A percentile compares a stretch with the other conserved stretches of the same genome.
These are phyloP conservation scores for Charadrius vociferus DNA, from an alignment of 2,113 vertebrate genomes.

Conservation along the genomic window DNA sequence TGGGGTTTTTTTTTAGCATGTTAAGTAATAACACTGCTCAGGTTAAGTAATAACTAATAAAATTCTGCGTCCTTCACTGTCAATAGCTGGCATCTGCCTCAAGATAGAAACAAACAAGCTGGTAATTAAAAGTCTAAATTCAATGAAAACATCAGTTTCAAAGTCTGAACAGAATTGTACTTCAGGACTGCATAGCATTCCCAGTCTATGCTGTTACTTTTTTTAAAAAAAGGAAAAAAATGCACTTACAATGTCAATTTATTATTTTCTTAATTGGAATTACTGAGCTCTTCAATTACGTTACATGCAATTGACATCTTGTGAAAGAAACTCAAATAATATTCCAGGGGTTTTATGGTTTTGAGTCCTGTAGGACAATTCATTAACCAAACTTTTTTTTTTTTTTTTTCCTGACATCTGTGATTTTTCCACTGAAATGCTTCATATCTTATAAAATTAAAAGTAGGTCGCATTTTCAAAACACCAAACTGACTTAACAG, in stretches of 20 bases:
- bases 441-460: background rate
- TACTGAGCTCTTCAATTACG: background rate
- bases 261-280: background rate
- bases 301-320: background rate
- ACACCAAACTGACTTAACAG: background rate
- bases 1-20: background rate
- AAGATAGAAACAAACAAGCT: background rate
- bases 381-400: background rate
- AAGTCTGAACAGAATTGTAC: background rate
- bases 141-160: background rate
- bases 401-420: background rate
- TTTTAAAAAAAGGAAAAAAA: background rate
- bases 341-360: background rate
- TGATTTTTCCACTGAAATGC: background rate
- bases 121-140: background rate
- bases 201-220: background rate
- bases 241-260: background rate
- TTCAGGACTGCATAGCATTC: background rate
- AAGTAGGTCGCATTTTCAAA: background rate
- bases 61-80: background rate
- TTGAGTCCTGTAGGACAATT: background rate
- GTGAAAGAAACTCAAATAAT: background rate
- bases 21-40: slow-evolving; percentile 38
- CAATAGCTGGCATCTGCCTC: slow-evolving; percentile 6
- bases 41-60: slow-evolving; percentile 46